Evolutionary conservation across 2,113 vertebrate genomes (phyloP), one percentile per base, ranked within the genome.

Genomic region (Hiodon tergisus): DNA sequence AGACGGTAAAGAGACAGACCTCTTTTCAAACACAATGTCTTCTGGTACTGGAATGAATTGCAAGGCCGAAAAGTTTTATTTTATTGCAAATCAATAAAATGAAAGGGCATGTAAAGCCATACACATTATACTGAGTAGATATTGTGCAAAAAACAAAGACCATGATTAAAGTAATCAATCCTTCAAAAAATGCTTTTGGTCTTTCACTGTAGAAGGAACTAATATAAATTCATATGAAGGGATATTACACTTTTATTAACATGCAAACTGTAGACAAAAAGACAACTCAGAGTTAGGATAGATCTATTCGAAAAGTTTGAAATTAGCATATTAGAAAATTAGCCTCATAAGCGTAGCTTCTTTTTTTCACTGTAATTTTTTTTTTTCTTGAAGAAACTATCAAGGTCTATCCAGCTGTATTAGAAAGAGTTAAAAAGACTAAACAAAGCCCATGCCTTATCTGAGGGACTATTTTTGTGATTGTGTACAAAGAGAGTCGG

Each of bases 401-500:
- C 4, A 16, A 50, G 52, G 14, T n/a, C 16, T 14, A 4, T 14
- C 58, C 13, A 47, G 16, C 13, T 17, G 54, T 10, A 13, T 4
- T 48, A 47, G 7, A 46, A 58, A 31, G 11, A 58, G 53, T 71
- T 75, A 58, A 48, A 47, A 31, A 67, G 54, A 55, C 14, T 16
- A 53, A 60, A 50, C 65, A 31, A 69, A 76, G 31, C 31, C 31
- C 31, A 31, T 14, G 58, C 10, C 58, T 53, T 46, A 17, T 47
- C 17, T 71, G 48, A 5, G 57, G 31, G 31, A 61, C 57, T 69
- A 52, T 76, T 46, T 67, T 62, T 53, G 67, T n/a, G 47, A 62
- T n/a, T 13, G 46, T 67, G 48, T 62, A 62, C 16, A 67, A 57
- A 76, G 46, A 70, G 66, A 62, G 68, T 71, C 68, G 71, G 13